Percentiles rank a stretch among this genome's conserved stretches.
Conservation (phyloP, 2,797 vertebrate species). For the Lithobates pipiens region DNA sequence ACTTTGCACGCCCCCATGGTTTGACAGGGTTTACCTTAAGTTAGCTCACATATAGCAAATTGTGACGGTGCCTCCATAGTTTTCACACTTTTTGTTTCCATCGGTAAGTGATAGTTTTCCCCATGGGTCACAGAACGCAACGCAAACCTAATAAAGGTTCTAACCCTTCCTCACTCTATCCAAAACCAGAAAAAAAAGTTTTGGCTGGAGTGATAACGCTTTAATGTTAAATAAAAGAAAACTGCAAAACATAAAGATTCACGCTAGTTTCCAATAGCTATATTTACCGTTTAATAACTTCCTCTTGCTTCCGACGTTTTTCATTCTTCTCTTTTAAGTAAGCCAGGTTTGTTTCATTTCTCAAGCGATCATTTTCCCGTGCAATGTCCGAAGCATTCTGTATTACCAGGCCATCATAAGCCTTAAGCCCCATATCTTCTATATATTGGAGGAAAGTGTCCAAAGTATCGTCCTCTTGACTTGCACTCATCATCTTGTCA, state of each 20-base stretch:
- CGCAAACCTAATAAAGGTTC: not conserved
- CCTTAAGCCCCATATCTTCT: slow-evolving; percentile 95
- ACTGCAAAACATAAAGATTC: not conserved
- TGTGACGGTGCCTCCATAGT: not conserved
- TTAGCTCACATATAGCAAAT: not conserved
- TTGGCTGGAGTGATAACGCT: too few species aligned
- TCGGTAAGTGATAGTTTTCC: not conserved
- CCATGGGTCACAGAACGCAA: not conserved
- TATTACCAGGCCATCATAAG: slow-evolving; percentile 91
- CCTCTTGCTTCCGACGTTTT: slow-evolving; percentile 95
- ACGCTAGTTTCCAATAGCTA: not conserved
- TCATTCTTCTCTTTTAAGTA: slow-evolving; percentile 96
- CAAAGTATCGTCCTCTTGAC: slow-evolving; percentile 89
- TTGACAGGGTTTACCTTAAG: too few species aligned
- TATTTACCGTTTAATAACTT: slow-evolving; percentile 94
- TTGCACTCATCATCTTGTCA: slow-evolving; percentile 93
- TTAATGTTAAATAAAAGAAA: too few species aligned
- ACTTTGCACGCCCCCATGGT: too few species aligned
- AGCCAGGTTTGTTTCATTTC: slow-evolving; percentile 94
- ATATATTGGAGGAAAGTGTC: slow-evolving; percentile 94
- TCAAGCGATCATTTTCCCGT: slow-evolving; percentile 88
- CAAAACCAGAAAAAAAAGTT: too few species aligned
- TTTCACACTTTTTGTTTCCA: not conserved
- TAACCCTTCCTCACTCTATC: too few species aligned
- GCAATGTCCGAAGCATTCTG: slow-evolving; percentile 91